Base-by-base conservation (phyloP, 1,140 invertebrate genomes). In the Zaprionus ornatus region DNA sequence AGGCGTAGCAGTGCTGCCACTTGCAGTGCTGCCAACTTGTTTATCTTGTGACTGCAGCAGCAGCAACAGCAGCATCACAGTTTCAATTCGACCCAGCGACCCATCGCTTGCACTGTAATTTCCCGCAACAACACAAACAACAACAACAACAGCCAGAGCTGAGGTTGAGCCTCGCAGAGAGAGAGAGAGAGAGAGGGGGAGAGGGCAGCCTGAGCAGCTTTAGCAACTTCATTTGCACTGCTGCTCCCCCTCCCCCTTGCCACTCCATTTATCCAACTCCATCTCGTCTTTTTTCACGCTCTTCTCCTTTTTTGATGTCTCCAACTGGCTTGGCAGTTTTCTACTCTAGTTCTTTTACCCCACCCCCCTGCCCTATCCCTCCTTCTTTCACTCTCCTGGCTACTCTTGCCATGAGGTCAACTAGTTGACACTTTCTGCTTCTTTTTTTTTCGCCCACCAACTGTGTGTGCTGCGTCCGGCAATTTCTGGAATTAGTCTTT, bases 181-280 rank as follows among this genome's bases (percentile, higher is more conserved):
- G 29, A 32, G 9, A 29, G 29, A 29, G 27, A 29, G 27, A 29
- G 9, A 32, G 29, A 32, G 29, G n/a, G n/a, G n/a, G n/a, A 32
- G 25, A 5, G 25, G 6, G 25, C 25, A 27, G 7, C 27, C 29
- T 32, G 29, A 76, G 72, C 83, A 80, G 83, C 83, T 87, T 86
- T 87, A 69, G 77, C 83, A 77, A 86, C 83, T 86, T 88, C 83
- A 88, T 87, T 87, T 87, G 83, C 80, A 77, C 83, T 66, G 83
- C 63, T 48, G 21, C 54, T 63, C n/a, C 35, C 55, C 42, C 35
- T 32, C 40, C 4, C 55, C 29, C 32, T 17, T 32, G 23, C 21
- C 10, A 4, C 35, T 17, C 61, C 48, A 12, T 45, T 66, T 45
- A n/a, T 68, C 42, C 56, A 50, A 10, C 45, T 48, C 45, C 45